Evolutionary conservation across 2,797 vertebrate species (phyloP).

Genomic region (Neostethus bicornis): DNA sequence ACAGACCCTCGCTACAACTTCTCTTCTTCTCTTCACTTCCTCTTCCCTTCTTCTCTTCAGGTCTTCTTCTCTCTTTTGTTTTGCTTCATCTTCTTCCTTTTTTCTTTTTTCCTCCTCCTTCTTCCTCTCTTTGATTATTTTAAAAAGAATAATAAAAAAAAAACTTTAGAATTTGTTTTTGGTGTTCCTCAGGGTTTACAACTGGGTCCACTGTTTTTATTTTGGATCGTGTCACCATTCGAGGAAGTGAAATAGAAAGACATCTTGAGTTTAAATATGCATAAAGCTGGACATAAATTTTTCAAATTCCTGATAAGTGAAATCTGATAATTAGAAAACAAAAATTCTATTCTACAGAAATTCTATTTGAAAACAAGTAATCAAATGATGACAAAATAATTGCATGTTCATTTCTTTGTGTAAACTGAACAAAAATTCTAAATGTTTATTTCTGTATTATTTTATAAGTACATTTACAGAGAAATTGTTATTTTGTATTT

Average conservation of each 20-base stretch:
- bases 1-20: slow-evolving; percentile 75
- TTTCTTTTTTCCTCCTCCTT: slow-evolving; percentile 62
- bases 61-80: slow-evolving; percentile 63
- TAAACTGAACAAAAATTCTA: too few species aligned
- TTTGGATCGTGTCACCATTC: background rate
- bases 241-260: too few species aligned
- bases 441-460: too few species aligned
- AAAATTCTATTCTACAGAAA: too few species aligned
- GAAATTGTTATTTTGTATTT: too few species aligned
- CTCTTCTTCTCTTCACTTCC: slow-evolving; percentile 64
- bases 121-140: slow-evolving; percentile 60
- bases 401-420: too few species aligned
- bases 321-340: too few species aligned
- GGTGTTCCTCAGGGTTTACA: slow-evolving; percentile 7
- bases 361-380: too few species aligned
- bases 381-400: too few species aligned
- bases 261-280: background rate
- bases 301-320: too few species aligned
- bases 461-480: too few species aligned
- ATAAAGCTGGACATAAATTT: background rate
- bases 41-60: slow-evolving; percentile 72
- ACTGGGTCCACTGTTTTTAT: background rate
- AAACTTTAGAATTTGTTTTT: background rate
- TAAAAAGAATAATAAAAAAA: background rate
- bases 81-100: slow-evolving; percentile 69